These are phyloP conservation scores for Styela plicata DNA, from an alignment of 23 tunicate species.

Conservation along the genomic window DNA sequence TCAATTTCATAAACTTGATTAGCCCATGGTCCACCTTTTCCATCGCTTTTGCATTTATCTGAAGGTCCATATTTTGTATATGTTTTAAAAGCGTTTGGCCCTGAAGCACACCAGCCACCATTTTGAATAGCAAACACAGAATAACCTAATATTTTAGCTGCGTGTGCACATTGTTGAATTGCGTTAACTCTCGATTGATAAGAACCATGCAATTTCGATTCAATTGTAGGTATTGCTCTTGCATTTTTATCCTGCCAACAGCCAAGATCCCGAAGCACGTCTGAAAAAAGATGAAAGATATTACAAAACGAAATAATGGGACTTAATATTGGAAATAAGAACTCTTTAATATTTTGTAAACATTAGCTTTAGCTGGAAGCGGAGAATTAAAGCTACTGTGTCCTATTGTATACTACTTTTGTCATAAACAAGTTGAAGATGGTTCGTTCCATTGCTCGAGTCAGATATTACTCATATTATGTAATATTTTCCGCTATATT, in stretches of 20 bases:
- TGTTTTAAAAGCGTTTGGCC: slow-evolving; percentile 11
- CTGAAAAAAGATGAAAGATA: background rate
- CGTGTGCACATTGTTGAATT: background rate
- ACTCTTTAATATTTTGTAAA: too few relatives aligned
- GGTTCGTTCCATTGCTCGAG: background rate
- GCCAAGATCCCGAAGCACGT: background rate
- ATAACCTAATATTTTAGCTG: background rate
- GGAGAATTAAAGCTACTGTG: too few relatives aligned
- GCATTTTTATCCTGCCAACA: background rate
- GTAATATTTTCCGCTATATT: background rate
- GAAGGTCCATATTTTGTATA: slow-evolving; percentile 5
- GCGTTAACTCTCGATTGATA: background rate
- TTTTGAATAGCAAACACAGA: background rate
- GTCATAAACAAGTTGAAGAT: background rate
- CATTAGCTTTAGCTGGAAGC: background rate
- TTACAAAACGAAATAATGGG: background rate
- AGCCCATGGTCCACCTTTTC: background rate
- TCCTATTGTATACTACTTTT: too few relatives aligned
- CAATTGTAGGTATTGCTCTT: background rate
- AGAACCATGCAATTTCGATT: background rate
- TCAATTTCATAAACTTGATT: background rate
- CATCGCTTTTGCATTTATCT: background rate
- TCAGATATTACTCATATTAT: background rate
- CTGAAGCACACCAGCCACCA: background rate
- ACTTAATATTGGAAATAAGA: background rate